Evolutionary conservation across 2,797 vertebrate species (phyloP).

Genomic region (Neosalanx taihuensis): DNA sequence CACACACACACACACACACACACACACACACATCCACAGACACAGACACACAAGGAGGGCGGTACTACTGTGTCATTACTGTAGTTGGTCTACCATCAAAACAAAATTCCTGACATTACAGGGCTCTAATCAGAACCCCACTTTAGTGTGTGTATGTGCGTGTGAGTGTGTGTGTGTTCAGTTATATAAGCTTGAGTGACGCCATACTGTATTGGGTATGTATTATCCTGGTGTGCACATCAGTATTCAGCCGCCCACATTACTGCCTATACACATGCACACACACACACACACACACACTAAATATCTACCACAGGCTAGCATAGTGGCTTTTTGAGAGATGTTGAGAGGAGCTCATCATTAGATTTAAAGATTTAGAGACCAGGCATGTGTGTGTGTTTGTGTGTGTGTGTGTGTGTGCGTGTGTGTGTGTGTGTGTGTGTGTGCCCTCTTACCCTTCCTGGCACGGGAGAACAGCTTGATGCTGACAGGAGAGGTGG

Average conservation of each 20-base stretch:
- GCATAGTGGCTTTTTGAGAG: too few relatives aligned
- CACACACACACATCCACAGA: neutral
- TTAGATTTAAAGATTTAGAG: neutral
- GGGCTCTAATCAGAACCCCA: neutral
- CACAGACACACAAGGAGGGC: neutral
- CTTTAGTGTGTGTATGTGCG: constrained; percentile 4
- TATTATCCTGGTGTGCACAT: neutral
- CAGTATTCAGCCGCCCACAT: neutral
- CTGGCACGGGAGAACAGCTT: constrained; percentile 86
- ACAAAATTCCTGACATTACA: neutral
- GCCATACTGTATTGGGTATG: neutral
- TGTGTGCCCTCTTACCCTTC: constrained; percentile 79
- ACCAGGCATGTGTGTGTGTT: neutral
- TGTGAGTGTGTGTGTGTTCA: constrained; percentile 10
- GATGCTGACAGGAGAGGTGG: constrained; percentile 82
- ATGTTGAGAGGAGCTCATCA: too few relatives aligned
- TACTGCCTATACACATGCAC: neutral
- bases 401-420: constrained; percentile 9
- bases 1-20: neutral
- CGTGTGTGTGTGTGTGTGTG: neutral
- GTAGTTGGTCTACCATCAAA: neutral
- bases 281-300: constrained; percentile 13
- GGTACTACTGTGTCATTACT: neutral
- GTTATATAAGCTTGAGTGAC: neutral
- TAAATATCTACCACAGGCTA: neutral